phyloP scores from a whole-genome alignment of 2,888 invertebrate species.

The Thera obeliscata region DNA sequence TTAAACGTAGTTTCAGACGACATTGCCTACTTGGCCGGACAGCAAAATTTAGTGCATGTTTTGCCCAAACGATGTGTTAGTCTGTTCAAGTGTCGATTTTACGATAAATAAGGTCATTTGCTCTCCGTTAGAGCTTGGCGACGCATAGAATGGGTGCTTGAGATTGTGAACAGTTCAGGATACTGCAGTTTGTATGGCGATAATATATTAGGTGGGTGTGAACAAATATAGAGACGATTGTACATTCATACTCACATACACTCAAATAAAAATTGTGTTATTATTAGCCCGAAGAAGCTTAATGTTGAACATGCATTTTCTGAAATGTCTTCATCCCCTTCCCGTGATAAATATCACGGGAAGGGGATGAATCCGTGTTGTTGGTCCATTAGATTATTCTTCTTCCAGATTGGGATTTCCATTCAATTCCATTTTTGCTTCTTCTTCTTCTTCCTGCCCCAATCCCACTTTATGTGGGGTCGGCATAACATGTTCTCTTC shows the following conservation, averaged over 20 bases:
- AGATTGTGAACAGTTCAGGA: conserved; percentile 61
- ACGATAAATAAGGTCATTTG: conserved; percentile 79
- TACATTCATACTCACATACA: background rate
- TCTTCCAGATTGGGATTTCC: no score
- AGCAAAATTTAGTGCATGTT: conserved; percentile 53
- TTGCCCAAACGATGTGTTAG: conserved; percentile 70
- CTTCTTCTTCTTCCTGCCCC: no score
- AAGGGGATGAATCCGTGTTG: no score
- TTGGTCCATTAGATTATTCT: no score
- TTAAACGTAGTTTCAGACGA: background rate
- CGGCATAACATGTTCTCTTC: no score
- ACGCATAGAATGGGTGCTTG: conserved; percentile 70
- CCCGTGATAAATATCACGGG: no score
- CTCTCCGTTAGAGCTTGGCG: conserved; percentile 70
- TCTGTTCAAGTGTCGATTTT: conserved; percentile 77
- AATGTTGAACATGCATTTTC: no score
- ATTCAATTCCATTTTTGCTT: no score
- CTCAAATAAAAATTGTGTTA: no score
- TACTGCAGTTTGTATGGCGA: conserved; percentile 60
- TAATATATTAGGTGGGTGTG: conserved; percentile 50
- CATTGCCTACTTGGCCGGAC: background rate
- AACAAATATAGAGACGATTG: conserved; percentile 43
- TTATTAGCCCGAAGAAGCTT: no score
- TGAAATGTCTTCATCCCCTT: no score
- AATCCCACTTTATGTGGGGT: no score